Conservation (phyloP, 2,888 invertebrate genomes). For the Galerucella nymphaeae region DNA sequence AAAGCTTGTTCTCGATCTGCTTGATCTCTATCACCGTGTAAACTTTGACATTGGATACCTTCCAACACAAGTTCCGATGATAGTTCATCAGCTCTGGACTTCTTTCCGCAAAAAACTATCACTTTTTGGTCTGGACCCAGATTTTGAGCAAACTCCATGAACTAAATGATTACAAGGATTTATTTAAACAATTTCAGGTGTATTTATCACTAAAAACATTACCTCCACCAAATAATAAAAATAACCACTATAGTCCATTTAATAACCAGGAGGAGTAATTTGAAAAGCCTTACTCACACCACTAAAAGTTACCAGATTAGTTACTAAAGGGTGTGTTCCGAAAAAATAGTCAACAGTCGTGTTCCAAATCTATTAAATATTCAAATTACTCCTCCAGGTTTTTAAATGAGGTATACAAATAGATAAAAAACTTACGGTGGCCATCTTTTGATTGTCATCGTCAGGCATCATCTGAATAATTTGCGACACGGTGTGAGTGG, state of each 20-base stretch:
- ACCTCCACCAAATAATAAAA: no score
- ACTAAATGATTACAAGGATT: constrained; percentile 59
- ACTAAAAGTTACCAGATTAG: no score
- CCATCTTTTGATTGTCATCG: constrained; percentile 74
- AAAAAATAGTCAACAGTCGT: no score
- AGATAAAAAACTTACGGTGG: constrained; percentile 65
- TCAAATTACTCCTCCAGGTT: no score
- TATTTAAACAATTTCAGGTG: no score
- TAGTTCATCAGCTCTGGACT: constrained; percentile 84
- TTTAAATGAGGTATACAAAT: no score
- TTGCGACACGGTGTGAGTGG: constrained; percentile 89
- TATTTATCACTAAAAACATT: no score
- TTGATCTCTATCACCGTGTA: constrained; percentile 90
- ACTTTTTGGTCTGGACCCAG: constrained; percentile 84
- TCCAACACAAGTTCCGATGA: constrained; percentile 80
- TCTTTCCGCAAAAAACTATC: constrained; percentile 91
- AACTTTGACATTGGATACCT: constrained; percentile 78
- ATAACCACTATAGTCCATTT: no score
- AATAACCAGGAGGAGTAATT: no score
- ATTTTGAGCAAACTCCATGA: constrained; percentile 75
- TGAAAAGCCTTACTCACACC: no score
- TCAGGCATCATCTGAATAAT: constrained; percentile 80
- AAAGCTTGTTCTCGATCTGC: constrained; percentile 83
- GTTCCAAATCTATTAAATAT: no score
- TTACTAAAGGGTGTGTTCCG: no score